Percentiles rank a stretch among this genome's conserved stretches.
Evolutionary conservation across 1,140 invertebrate genomes (phyloP).

Genomic region (Lethocerus indicus): DNA sequence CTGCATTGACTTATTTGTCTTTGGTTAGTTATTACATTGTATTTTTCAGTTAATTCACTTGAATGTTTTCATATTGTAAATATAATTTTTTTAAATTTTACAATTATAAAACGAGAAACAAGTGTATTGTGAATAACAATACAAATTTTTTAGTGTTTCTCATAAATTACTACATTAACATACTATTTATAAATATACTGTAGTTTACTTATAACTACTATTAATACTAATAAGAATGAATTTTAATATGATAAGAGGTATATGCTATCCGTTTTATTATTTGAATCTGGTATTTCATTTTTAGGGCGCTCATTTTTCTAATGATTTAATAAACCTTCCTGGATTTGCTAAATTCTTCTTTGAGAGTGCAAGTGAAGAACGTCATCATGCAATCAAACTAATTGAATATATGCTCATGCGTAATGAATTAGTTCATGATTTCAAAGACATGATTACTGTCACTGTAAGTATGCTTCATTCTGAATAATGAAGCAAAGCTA

Average conservation of each 20-base stretch:
- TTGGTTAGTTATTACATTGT: constrained; percentile 48
- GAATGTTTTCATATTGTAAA: too few relatives aligned
- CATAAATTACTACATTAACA: too few relatives aligned
- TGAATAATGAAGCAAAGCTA: not conserved
- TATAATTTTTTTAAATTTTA: too few relatives aligned
- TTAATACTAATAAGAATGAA: not conserved
- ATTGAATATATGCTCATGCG: constrained; percentile 82
- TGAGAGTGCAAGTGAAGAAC: constrained; percentile 68
- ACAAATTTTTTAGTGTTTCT: too few relatives aligned
- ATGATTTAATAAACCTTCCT: constrained; percentile 58
- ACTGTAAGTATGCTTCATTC: too few relatives aligned
- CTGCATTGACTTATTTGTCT: constrained; percentile 62
- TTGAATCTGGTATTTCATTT: constrained; percentile 18
- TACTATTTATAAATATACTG: not conserved
- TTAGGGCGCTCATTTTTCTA: constrained; percentile 64
- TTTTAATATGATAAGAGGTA: not conserved
- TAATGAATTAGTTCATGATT: constrained; percentile 45
- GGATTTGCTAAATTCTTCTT: constrained; percentile 83
- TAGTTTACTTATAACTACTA: not conserved
- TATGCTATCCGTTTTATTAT: not conserved
- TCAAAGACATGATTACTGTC: not conserved
- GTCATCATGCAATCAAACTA: constrained; percentile 76
- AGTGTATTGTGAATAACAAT: too few relatives aligned
- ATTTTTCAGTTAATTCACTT: too few relatives aligned
- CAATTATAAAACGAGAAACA: too few relatives aligned